Percentiles rank a stretch among this genome's conserved stretches.
Conservation (phyloP, 2,113 vertebrate genomes). For the Dicentrarchus labrax region DNA sequence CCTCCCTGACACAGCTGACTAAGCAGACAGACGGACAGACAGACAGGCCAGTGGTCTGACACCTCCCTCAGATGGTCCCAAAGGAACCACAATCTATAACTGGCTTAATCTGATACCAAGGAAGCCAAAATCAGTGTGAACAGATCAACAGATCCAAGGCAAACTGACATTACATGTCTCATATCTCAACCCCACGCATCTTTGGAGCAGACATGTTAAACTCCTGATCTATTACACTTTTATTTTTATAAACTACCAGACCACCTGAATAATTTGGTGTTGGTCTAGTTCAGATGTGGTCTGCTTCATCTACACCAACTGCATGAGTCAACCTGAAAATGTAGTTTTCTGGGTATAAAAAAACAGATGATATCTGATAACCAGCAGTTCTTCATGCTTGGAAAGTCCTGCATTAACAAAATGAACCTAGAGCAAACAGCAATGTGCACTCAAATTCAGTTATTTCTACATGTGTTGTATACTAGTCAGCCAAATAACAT, state of each 20-base stretch:
- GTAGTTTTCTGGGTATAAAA: not conserved
- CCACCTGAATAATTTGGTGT: not conserved
- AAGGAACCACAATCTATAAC: conserved; percentile 8
- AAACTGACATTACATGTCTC: not conserved
- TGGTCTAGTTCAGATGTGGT: not conserved
- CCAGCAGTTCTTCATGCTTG: not conserved
- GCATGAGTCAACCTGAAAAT: not conserved
- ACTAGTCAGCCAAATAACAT: not conserved
- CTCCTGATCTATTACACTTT: not conserved
- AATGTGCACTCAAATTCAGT: not conserved
- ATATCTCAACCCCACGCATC: not conserved
- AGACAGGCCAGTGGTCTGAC: conserved; percentile 3
- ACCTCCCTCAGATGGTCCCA: not conserved
- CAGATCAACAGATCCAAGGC: not conserved
- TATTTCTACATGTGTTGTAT: not conserved
- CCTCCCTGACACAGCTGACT: conserved; percentile 45
- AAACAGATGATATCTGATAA: conserved; percentile 12
- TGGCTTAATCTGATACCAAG: conserved; percentile 3
- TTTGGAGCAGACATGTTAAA: not conserved
- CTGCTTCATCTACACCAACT: not conserved
- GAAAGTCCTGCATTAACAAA: not conserved
- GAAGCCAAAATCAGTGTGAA: not conserved
- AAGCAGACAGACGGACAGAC: conserved; percentile 29
- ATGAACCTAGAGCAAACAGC: not conserved
- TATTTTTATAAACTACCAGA: not conserved